Percentiles rank a stretch among this genome's conserved stretches.
Evolutionary conservation across 2,113 vertebrate genomes (phyloP).

Genomic region (Loxodonta africana): DNA sequence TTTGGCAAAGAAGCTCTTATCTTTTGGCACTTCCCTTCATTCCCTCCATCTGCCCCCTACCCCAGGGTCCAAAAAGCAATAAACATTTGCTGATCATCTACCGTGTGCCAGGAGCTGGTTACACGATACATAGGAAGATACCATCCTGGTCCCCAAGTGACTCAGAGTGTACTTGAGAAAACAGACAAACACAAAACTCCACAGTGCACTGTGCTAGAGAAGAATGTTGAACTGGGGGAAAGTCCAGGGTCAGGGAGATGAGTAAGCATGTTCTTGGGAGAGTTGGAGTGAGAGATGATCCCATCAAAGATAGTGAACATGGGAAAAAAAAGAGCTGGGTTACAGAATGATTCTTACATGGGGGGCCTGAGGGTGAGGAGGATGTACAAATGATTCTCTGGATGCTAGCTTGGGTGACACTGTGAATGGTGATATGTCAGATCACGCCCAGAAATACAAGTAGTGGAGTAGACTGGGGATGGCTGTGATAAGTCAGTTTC

Average conservation of each 20-base stretch:
- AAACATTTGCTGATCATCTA: background rate
- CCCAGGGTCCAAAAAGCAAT: background rate
- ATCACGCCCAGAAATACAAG: background rate
- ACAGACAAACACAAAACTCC: background rate
- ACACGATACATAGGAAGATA: background rate
- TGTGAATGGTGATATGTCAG: background rate
- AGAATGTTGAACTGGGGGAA: background rate
- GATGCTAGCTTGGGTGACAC: background rate
- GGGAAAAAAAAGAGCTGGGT: background rate
- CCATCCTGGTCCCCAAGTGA: background rate
- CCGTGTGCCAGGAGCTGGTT: background rate
- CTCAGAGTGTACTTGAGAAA: background rate
- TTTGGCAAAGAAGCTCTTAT: background rate
- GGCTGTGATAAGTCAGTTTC: background rate
- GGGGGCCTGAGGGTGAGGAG: background rate
- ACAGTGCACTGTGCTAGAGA: background rate
- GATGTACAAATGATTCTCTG: background rate
- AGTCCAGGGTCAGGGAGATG: background rate
- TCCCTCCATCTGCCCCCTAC: background rate
- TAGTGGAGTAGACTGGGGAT: background rate
- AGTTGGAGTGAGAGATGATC: background rate
- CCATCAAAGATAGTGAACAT: background rate
- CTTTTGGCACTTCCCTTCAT: background rate
- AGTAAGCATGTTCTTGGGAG: background rate
- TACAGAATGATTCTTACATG: background rate